Evolutionary conservation across 2,888 invertebrate genomes (phyloP), one percentile per base, ranked within the genome.

Genomic region (Pseudococcus jackbeardsleyi): DNA sequence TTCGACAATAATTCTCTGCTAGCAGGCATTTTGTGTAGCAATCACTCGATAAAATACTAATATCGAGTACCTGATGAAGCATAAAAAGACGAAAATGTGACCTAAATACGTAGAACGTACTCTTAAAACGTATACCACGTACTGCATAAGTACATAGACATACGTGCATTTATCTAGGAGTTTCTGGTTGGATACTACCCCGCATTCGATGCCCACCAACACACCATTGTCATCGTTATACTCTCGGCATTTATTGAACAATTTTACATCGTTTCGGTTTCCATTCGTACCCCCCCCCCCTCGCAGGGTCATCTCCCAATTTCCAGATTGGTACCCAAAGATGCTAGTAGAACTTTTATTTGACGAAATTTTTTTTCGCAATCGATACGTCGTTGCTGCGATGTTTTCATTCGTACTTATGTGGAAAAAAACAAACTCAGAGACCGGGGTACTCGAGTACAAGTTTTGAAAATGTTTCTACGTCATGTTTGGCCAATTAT

Each of bases 81-180:
- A 64, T n/a, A 64, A 64, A 64, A 64, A 64, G n/a, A 64, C 64
- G 64, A 64, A 64, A 64, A 64, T 64, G 64, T 64, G 64, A 64
- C 64, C 64, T 64, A 64, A 64, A 64, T 64, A 64, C 64, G 64
- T 64, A 2, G 12, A 33, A 50, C 48, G 48, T 50, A 50, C 42
- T 42, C 42, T 6, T 42, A 42, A 8, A 33, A 33, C 26, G 8
- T 50, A 50, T 3, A 50, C 12, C 4, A 50, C 48, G 48, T 50
- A 50, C n/a, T n/a, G 11, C 48, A 42, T 12, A n/a, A n/a, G 15
- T 50, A 42, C 48, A n/a, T n/a, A n/a, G n/a, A n/a, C n/a, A n/a
- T 50, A 50, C 12, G 4, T 33, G 26, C 26, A 33, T 33, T 33
- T 33, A 33, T 50, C 48, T 50, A 50, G 48, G 3, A 15, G 48